Evolutionary conservation across 1,140 invertebrate genomes (phyloP), one percentile per base, ranked within the genome.

Genomic region (Hyles euphorbiae): DNA sequence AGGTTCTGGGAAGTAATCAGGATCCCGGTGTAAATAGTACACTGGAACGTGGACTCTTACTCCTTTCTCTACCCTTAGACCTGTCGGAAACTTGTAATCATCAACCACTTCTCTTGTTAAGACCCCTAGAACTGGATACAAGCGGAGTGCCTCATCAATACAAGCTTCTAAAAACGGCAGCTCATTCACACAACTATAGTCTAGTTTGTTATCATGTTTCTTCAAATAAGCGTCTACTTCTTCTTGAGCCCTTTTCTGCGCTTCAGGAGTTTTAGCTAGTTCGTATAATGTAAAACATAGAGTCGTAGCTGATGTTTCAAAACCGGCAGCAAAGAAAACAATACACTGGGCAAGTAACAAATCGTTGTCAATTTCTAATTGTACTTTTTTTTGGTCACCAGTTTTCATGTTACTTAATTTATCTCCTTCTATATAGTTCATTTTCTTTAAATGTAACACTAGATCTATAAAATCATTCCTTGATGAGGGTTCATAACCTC

Each of bases 291-390:
- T 79, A 72, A 90, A 90, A 1, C 77, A 72, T 68, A 89, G 79
- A 0, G 88, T 85, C 1, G 83, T 77, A 0, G 89, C 79, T 4
- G 90, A 86, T 2, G 90, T 89, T 61, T 91, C 90, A 59, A 87
- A 91, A 6, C 90, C 90, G 56, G 91, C 94, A 3, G 90, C 78
- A 60, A 94, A 93, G 66, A 95, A 95, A 5, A 93, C 47, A 1
- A 92, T 81, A 1, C 91, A 90, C 67, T 95, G 93, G 0, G 92
- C 91, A 2, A 92, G 75, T 3, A 95, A 88, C 63, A 91, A 84
- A 10, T 91, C 87, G 2, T 89, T 88, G 0, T 64, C 56, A 6
- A 69, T 50, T 53, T 66, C 45, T 9, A 73, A 12, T 9, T 47
- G 49, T 0, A 67, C 44, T 44, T 65, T 68, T 47, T 58, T 48